Evolutionary conservation across 2,113 vertebrate genomes (phyloP), one percentile per base, ranked within the genome.

Genomic region (Leuciscus idus): DNA sequence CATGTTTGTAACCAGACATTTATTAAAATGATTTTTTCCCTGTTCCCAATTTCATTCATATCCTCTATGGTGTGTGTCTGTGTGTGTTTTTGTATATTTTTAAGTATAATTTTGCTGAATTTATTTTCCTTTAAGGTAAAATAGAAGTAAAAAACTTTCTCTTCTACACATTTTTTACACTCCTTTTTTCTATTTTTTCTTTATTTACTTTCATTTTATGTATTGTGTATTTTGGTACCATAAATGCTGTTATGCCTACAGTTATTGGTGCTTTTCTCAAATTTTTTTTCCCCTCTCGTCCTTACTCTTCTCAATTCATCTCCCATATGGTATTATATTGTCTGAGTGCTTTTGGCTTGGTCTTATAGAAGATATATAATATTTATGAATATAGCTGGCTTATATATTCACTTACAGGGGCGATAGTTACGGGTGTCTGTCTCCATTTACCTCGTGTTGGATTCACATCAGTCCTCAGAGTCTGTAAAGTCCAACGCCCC

Each of bases 341-440:
- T 70, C 62, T 84, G 64, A 26, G 68, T 73, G 48, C 68, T 28
- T 48, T 78, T 78, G 83, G 62, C 87, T 88, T 50, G 13, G 78
- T 77, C 77, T 39, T 84, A 76, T 84, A 59, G 48, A 84, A 73
- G 68, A 59, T 84, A 84, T 84, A 33, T 43, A 84, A 84, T 84
- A 84, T 84, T 84, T 84, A 84, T 84, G 82, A 84, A 84, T 39
- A 59, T 39, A 50, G 82, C 82, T 83, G 64, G 64, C 68, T 84
- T 57, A 84, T 74, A 57, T 57, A 84, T 74, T 84, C 68, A 57
- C 66, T 73, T 84, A 73, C 68, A 39, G 68, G 46, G 68, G 50
- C 21, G 50, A 73, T 73, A 84, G 81, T 84, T 84, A 73, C 50
- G 30, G 68, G 33, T 73, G 82, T 84, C 82, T 74, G 66, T 73